phyloP scores from a whole-genome alignment of 2,113 vertebrate genomes.

The Benitochromis conjunctus region DNA sequence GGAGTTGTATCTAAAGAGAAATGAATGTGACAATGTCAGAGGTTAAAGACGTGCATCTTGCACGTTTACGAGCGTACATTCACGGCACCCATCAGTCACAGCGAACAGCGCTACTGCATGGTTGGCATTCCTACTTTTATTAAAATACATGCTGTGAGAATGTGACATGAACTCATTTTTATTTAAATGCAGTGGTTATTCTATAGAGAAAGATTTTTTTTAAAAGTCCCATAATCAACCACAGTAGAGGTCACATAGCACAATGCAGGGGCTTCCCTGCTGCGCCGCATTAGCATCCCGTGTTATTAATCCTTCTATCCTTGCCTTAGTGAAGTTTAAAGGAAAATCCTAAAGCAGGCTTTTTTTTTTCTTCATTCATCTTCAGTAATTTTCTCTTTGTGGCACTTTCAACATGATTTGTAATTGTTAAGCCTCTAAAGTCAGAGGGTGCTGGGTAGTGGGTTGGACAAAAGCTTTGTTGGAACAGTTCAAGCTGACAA shows the following conservation, averaged over 20 bases:
- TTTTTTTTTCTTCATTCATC: conserved; percentile 3
- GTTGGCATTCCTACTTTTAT: neutral
- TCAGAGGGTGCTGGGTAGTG: neutral
- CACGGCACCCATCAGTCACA: neutral
- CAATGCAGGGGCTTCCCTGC: neutral
- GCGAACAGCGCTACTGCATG: neutral
- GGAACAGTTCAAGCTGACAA: conserved; percentile 10
- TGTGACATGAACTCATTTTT: neutral
- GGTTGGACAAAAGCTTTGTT: conserved; percentile 26
- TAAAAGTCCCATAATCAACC: conserved; percentile 1
- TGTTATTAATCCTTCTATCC: conserved; percentile 35
- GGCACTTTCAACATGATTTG: conserved; percentile 20
- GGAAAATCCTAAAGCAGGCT: neutral
- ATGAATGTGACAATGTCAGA: neutral
- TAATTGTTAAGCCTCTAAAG: conserved; percentile 24
- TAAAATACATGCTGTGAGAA: neutral
- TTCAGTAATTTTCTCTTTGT: conserved; percentile 30
- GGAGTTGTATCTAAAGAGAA: conserved; percentile 15
- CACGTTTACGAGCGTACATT: neutral
- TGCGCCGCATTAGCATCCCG: conserved; percentile 9
- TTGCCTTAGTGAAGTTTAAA: conserved; percentile 18
- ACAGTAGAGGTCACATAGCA: conserved; percentile 29
- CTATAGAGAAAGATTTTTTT: neutral
- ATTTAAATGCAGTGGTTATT: neutral
- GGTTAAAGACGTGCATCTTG: neutral